Base-by-base conservation (phyloP, 2,888 invertebrate species). In the Apeira syringaria region DNA sequence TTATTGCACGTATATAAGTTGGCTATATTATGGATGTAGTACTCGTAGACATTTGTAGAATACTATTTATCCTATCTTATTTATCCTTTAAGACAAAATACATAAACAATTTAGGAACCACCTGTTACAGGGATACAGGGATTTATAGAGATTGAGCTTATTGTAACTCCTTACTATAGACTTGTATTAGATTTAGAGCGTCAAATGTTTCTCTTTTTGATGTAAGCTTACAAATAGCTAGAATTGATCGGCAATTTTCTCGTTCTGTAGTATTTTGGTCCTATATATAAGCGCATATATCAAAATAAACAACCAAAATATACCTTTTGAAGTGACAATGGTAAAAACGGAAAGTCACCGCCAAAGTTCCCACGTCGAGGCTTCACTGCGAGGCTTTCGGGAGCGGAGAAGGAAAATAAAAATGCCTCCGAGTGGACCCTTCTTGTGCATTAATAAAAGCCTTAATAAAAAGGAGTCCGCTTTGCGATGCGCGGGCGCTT, bases 361-460 rank as follows among this genome's bases (percentile, higher is more conserved):
- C 59, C 47, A 34, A 42, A 50, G 70, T 86, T 87, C 87, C 83
- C 87, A 87, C 84, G 82, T 79, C 65, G 58, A 51, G 37, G 50
- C 32, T 28, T 13, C 25, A 18, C 33, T 31, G 30, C 32, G 13
- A 9, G 46, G 55, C 63, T 64, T 64, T 61, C 80, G 69, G 80
- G 76, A 82, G 83, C 80, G 55, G 57, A 60, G 60, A 49, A 61
- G 68, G 56, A 68, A 74, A 72, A 83, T 80, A 80, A 80, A 83
- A 84, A 83, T 80, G 77, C 83, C 80, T 76, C 72, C 66, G 68
- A 51, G 52, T 57, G 61, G 60, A 66, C 68, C 74, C 66, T 62
- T 62, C 62, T 64, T 60, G 62, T 74, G 73, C 77, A 77, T 80
- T 83, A 80, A 83, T 85, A 85, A 82, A 82, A 83, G 76, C 77